Conservation (phyloP, 2,113 vertebrate species). For the Argyrosomus japonicus region DNA sequence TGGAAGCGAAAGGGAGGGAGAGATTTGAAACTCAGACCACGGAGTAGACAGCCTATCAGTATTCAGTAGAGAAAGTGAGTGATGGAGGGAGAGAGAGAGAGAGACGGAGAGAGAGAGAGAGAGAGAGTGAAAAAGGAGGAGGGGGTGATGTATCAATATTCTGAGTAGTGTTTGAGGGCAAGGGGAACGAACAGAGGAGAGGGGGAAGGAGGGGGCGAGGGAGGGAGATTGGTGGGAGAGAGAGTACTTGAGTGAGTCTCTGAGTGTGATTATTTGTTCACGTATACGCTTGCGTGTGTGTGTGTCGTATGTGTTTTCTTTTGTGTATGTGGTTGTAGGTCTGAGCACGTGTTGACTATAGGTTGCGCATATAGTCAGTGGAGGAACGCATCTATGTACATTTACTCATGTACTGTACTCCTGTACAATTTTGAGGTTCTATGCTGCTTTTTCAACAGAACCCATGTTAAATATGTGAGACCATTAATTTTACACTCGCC, state of each 20-base stretch:
- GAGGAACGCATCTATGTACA: conserved; percentile 18
- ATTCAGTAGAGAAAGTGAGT: conserved; percentile 89
- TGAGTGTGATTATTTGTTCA: conserved; percentile 84
- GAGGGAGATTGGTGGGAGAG: conserved; percentile 64
- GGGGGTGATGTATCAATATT: conserved; percentile 90
- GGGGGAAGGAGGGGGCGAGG: conserved; percentile 58
- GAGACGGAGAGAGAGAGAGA: conserved; percentile 48
- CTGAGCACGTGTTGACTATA: conserved; percentile 31
- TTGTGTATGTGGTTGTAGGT: conserved; percentile 33
- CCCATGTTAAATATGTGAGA: not conserved
- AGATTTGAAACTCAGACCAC: conserved; percentile 88
- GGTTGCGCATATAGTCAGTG: conserved; percentile 18
- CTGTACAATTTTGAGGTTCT: not conserved
- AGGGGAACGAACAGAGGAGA: conserved; percentile 86
- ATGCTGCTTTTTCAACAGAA: not conserved
- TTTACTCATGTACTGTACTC: not conserved
- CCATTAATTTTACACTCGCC: not conserved
- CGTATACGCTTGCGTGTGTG: conserved; percentile 47
- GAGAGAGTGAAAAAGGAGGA: conserved; percentile 59
- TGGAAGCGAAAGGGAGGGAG: conserved; percentile 70
- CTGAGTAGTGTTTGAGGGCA: conserved; percentile 89
- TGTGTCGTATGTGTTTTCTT: conserved; percentile 37
- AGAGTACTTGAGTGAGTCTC: conserved; percentile 80
- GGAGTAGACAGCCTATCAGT: conserved; percentile 88
- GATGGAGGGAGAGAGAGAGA: conserved; percentile 82